Base-by-base conservation (phyloP, 2,888 invertebrate genomes). In the Papilio elwesi region DNA sequence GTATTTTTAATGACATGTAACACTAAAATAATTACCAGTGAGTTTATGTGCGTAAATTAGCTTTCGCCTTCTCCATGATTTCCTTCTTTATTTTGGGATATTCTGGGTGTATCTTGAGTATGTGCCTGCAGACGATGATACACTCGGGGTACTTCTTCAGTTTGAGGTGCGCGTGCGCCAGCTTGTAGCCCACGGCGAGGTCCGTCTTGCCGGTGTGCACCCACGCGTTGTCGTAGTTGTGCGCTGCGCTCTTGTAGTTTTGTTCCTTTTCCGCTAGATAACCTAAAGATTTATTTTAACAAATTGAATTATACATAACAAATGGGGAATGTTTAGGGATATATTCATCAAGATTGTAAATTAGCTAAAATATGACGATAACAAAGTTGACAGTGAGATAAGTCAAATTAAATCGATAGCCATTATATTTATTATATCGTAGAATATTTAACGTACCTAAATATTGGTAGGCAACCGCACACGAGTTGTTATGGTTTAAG, bases 1-100 rank as follows among this genome's bases (percentile, higher is more conserved):
- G n/a, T n/a, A n/a, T n/a, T n/a, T n/a, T 26, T 26, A 26, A 2
- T 2, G 26, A 26, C 26, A 26, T 26, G 26, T 26, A 26, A 26
- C 26, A 26, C 4, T 4, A 26, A 2, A 26, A 26, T 26, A 26
- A 26, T 26, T 1, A 26, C 26, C 26, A 26, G 26, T 26, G 26
- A 26, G 26, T 43, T 43, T 81, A 97, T 1, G 96, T 95, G 77
- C 97, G 94, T 78, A 98, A 93, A 90, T 97, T 96, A 81, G 94
- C 95, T 77, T 97, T 95, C 49, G 97, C 96, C 84, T 99, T 99
- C 78, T 99, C 99, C 77, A 99, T 93, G 78, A 99, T 97, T 80
- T 99, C 99, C 85, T 98, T 98, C 78, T 95, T 96, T 65, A 99
- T 97, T 81, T 97, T 97, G 0, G 98, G 97, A 88, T 98, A 99